Evolutionary conservation across 2,888 invertebrate species (phyloP).

Genomic region (Tenthredo mesomela): DNA sequence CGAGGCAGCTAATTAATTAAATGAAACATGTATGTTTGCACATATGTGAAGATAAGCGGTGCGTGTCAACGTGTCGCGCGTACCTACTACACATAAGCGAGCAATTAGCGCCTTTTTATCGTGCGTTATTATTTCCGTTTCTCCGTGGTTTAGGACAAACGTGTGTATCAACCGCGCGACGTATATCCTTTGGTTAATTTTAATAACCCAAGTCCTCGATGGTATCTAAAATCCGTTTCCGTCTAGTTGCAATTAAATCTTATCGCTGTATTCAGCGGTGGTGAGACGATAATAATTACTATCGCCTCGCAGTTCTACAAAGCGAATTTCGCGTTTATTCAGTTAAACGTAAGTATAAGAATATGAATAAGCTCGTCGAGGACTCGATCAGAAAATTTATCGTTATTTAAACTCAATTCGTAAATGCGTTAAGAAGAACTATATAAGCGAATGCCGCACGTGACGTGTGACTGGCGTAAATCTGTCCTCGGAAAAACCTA

Average conservation of each 20-base stretch:
- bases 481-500: neutral
- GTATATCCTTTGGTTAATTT: constrained; percentile 4
- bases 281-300: too few species aligned
- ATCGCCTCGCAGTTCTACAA: too few species aligned
- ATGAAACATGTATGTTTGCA: neutral
- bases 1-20: constrained; percentile 45
- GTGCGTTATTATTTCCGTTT: constrained; percentile 1
- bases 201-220: neutral
- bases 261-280: too few species aligned
- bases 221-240: neutral
- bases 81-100: neutral
- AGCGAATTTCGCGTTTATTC: neutral
- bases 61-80: neutral
- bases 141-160: neutral
- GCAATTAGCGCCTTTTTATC: constrained; percentile 32
- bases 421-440: neutral
- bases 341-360: neutral
- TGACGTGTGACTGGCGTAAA: neutral
- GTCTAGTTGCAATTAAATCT: neutral
- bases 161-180: too few species aligned
- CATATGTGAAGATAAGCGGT: neutral
- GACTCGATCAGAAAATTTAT: neutral
- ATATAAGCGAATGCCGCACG: neutral
- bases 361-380: too few species aligned
- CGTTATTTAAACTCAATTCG: neutral